Base-by-base conservation (phyloP, 2,888 invertebrate species). In the Caenorhabditis becei region DNA sequence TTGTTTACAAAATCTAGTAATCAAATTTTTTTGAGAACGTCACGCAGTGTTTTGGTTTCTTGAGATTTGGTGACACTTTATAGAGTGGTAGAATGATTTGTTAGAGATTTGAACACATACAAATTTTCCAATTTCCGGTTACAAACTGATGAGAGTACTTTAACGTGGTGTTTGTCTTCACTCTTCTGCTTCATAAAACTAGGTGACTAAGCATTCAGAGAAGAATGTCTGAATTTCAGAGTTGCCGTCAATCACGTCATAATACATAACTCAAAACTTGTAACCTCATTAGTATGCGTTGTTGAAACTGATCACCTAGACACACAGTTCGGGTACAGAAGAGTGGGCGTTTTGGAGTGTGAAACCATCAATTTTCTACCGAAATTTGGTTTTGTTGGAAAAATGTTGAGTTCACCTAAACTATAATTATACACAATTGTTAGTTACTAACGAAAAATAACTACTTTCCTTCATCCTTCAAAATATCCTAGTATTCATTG, bases 351-450 rank as follows among this genome's bases (percentile, higher is more conserved):
- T 41, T 10, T 14, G 16, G 14, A 41, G 16, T 41, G 10, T 41
- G 41, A 41, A 41, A 14, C 16, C 10, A 11, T 16, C 5, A 5
- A 35, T 11, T 41, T 41, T 41, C 41, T 41, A 2, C 16, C 14
- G 41, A 32, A 32, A 32, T 7, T 32, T 4, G 5, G 10, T 41
- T 41, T 41, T 3, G 10, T 16, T 2, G 41, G 41, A 41, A 41
- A 41, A 10, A 16, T 11, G 5, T 41, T 5, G 41, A 10, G 16
- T 11, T 16, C 41, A 41, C 10, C 5, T 14, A 41, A 10, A 5
- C 41, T 10, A 51, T 23, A 51, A 51, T 51, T 24, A 51, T 51
- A 24, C 51, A 24, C 23, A 51, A 18, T 49, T 49, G 16, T 20
- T 8, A 8, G 1, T 8, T 18, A 4, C 35, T 5, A 35, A n/a